Evolutionary conservation across 2,888 invertebrate species (phyloP), one percentile per base, ranked within the genome.

Genomic region (Drosophila acutilabella): DNA sequence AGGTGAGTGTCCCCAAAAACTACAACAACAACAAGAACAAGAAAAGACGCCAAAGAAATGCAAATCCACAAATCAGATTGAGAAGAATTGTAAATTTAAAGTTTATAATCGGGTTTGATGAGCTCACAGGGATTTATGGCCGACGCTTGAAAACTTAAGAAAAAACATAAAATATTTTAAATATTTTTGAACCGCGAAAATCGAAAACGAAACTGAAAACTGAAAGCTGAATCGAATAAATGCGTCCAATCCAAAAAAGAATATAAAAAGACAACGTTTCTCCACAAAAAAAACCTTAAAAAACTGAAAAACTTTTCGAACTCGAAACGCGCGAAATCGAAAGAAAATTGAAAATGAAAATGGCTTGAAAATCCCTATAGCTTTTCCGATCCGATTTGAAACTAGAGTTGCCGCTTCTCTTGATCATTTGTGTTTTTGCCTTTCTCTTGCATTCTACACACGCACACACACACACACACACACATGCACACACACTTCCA

Each of bases 351-450:
- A 4, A 4, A 20, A 23, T 44, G 48, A 79, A 77, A 91, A 92
- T 92, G 92, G 92, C 93, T 92, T 93, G 90, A 93, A 92, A 93
- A 93, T 92, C 83, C 93, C 92, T 93, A 92, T 92, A 92, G 93
- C 93, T 93, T 93, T 93, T 93, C 93, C 93, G 92, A 91, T 90
- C 90, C 86, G 86, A 86, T 88, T 86, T 89, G 85, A 89, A 86
- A 80, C 88, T 90, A 50, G 58, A 87, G 78, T 74, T 62, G 62
- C 78, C 82, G 77, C 66, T 81, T 81, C 78, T 73, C 53, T 44
- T 40, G 58, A 53, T 76, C 76, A 79, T 76, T 76, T 76, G 76
- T 76, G 76, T 76, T 61, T 78, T 86, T 89, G 80, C 81, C 80
- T 88, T 89, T 80, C 87, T 85, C 74, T 87, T 74, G 83, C 82